These are phyloP conservation scores for Eremobia ochroleuca DNA, from an alignment of 2,888 invertebrate species.

Conservation along the genomic window DNA sequence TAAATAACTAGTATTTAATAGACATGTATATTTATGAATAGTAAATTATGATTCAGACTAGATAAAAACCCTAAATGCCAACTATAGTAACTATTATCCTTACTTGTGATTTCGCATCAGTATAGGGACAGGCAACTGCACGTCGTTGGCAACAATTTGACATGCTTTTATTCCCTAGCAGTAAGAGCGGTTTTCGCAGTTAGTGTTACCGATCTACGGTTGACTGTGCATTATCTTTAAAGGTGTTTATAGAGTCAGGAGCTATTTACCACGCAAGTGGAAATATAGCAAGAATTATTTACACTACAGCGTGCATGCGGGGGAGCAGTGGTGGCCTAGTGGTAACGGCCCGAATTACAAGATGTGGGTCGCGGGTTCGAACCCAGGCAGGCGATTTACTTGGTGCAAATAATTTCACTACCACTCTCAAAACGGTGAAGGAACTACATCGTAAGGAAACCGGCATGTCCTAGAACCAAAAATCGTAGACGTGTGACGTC, in stretches of 20 bases:
- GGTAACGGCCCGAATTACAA: not conserved
- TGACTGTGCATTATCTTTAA: not conserved
- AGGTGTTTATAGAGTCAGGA: slow-evolving; percentile 3
- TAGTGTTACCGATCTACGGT: slow-evolving; percentile 2
- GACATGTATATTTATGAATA: slow-evolving; percentile 17
- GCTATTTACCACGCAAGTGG: not conserved
- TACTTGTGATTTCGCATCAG: slow-evolving; percentile 11
- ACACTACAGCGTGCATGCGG: not conserved
- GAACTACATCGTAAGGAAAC: not conserved
- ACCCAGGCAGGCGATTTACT: not conserved
- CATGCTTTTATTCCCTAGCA: slow-evolving; percentile 4
- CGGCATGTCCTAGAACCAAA: not conserved
- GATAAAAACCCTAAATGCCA: slow-evolving; percentile 3
- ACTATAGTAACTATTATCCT: not conserved
- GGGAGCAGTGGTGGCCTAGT: not conserved
- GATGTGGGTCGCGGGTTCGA: not conserved
- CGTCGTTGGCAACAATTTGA: not conserved
- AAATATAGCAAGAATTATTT: not conserved
- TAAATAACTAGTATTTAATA: slow-evolving; percentile 23
- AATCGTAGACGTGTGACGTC: not conserved
- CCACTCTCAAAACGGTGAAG: not conserved
- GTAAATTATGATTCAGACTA: slow-evolving; percentile 12
- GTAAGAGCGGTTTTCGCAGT: not conserved
- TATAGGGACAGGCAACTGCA: not conserved
- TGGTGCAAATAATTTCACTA: not conserved